Evolutionary conservation across 2,888 invertebrate genomes (phyloP).

Genomic region (Nemurella pictetii): DNA sequence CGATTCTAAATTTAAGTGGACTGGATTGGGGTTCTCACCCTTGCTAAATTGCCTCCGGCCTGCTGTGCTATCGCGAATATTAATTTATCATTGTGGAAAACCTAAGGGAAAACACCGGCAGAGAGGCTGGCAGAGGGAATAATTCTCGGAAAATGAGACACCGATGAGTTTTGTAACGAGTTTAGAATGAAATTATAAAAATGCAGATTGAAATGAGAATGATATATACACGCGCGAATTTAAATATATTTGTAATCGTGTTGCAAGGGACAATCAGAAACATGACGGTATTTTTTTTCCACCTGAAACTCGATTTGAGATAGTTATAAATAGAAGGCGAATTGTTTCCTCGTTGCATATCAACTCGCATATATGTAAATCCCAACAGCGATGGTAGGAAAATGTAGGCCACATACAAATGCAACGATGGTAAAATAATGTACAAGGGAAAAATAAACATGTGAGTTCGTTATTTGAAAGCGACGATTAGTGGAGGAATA

Average conservation of each 20-base stretch:
- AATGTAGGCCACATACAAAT: neutral
- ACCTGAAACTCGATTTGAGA: neutral
- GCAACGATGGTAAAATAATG: neutral
- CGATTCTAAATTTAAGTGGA: neutral
- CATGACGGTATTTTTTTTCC: neutral
- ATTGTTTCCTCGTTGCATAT: neutral
- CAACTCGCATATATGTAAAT: neutral
- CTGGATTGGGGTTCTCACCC: neutral
- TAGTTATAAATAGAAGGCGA: neutral
- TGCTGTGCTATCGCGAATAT: neutral
- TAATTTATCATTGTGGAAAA: neutral
- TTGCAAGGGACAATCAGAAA: neutral
- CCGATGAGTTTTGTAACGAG: constrained; percentile 1
- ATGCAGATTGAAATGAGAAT: constrained; percentile 1
- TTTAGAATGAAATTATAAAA: constrained; percentile 12
- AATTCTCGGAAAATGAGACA: neutral
- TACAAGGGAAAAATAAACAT: too few species aligned
- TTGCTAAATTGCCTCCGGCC: neutral
- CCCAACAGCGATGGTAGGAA: neutral
- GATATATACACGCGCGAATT: neutral
- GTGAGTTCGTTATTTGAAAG: too few species aligned
- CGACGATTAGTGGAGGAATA: too few species aligned
- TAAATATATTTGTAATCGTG: neutral
- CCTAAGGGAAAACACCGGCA: neutral
- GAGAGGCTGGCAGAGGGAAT: neutral